These are phyloP conservation scores for Phaethornis superciliosus DNA, from an alignment of 2,113 vertebrate species.

Conservation along the genomic window DNA sequence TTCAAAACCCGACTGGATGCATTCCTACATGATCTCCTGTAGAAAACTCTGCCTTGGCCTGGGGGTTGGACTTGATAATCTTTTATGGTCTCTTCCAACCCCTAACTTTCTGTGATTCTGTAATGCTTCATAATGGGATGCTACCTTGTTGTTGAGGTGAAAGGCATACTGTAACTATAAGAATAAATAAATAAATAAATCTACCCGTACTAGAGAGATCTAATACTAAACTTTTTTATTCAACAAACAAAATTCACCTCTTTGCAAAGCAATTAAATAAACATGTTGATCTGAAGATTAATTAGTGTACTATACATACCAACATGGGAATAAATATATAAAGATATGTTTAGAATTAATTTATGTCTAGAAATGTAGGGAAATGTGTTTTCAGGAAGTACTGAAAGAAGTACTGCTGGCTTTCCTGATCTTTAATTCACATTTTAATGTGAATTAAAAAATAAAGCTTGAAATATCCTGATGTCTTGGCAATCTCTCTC, in stretches of 20 bases:
- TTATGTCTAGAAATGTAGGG: background rate
- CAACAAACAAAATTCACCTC: background rate
- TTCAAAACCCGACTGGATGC: too few relatives aligned
- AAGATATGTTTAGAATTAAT: background rate
- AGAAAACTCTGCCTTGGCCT: too few relatives aligned
- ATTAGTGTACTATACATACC: background rate
- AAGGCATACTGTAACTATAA: background rate
- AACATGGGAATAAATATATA: background rate
- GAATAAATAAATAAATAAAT: too few relatives aligned
- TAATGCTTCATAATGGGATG: rapidly evolving
- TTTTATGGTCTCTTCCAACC: too few relatives aligned
- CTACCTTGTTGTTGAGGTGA: background rate
- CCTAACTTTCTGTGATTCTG: too few relatives aligned
- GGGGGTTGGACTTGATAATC: too few relatives aligned
- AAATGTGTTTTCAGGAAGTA: background rate
- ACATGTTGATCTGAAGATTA: background rate
- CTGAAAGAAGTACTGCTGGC: background rate
- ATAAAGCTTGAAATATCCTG: background rate
- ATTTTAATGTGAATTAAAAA: background rate
- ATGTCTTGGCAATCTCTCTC: background rate
- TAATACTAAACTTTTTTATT: background rate
- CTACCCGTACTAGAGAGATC: background rate
- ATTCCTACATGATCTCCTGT: too few relatives aligned
- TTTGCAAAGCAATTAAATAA: background rate
- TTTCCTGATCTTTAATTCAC: too few relatives aligned